Conservation (phyloP, 2,888 invertebrate genomes). For the Caenorhabditis sulstoni region DNA sequence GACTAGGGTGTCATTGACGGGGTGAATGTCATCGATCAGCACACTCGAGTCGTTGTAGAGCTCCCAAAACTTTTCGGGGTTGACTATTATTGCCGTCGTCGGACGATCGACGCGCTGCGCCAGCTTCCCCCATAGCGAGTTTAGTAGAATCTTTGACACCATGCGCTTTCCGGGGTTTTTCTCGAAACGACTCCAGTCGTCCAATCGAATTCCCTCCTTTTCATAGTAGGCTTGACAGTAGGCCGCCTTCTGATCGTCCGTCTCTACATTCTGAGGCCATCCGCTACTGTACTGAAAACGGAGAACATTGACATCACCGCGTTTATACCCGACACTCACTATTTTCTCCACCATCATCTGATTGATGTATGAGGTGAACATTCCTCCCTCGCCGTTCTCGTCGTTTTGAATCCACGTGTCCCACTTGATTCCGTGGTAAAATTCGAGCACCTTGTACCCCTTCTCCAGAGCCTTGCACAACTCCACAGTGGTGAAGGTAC, state of each 20-base stretch:
- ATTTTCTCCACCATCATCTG: slow-evolving; percentile 13
- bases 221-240: neutral
- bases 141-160: slow-evolving; percentile 14
- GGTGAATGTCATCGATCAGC: neutral
- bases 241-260: slow-evolving; percentile 5
- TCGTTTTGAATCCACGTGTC: slow-evolving; percentile 9
- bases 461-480: neutral
- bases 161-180: slow-evolving; percentile 16
- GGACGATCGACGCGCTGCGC: slow-evolving; percentile 1
- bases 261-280: slow-evolving; percentile 3
- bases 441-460: too few species aligned
- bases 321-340: neutral
- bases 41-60: neutral
- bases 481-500: slow-evolving; percentile 10
- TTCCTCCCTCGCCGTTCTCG: neutral
- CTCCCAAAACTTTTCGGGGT: slow-evolving; percentile 7
- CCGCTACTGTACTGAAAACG: slow-evolving; percentile 13
- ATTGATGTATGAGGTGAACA: slow-evolving; percentile 23
- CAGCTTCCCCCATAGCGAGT: slow-evolving; percentile 11
- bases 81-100: neutral
- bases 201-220: slow-evolving; percentile 1
- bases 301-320: too few species aligned
- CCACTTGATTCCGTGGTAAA: neutral
- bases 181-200: neutral
- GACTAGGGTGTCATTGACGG: neutral